phyloP scores from a whole-genome alignment of 2,888 invertebrate genomes.

The Ephialtes manifestator region DNA sequence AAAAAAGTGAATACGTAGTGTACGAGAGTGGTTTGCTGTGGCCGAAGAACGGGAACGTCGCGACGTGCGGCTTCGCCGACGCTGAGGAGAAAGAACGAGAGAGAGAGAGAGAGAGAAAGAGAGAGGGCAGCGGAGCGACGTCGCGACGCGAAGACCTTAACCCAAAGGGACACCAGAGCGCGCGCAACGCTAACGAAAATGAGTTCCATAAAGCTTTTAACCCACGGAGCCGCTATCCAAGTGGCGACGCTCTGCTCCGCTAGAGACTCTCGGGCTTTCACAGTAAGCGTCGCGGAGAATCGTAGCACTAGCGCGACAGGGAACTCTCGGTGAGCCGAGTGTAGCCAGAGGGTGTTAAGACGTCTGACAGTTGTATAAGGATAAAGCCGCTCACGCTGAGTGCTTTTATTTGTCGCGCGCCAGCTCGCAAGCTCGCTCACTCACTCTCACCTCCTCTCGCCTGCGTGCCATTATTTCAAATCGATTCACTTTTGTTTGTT shows the following conservation, averaged over 20 bases:
- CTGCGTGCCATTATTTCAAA: constrained; percentile 83
- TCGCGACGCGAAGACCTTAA: constrained; percentile 50
- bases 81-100: not conserved
- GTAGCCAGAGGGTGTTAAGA: constrained; percentile 79
- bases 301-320: constrained; percentile 60
- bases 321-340: constrained; percentile 72
- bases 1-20: not conserved
- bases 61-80: not conserved
- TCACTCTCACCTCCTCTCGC: constrained; percentile 70
- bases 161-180: constrained; percentile 70
- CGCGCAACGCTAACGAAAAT: constrained; percentile 76
- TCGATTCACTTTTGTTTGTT: constrained; percentile 84
- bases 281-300: constrained; percentile 58
- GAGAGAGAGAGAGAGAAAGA: not conserved
- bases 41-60: not conserved
- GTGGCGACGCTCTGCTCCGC: constrained; percentile 56
- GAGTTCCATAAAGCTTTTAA: constrained; percentile 82
- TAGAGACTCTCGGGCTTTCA: constrained; percentile 68
- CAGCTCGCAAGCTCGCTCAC: constrained; percentile 70
- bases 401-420: constrained; percentile 84
- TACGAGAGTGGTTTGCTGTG: not conserved
- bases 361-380: constrained; percentile 84
- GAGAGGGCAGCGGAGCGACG: not conserved
- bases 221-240: constrained; percentile 65
- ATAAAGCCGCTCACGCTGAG: constrained; percentile 84